Percentiles rank a stretch among this genome's conserved stretches.
Conservation (phyloP, 2,797 vertebrate species). For the Bryconaethiops microstoma region DNA sequence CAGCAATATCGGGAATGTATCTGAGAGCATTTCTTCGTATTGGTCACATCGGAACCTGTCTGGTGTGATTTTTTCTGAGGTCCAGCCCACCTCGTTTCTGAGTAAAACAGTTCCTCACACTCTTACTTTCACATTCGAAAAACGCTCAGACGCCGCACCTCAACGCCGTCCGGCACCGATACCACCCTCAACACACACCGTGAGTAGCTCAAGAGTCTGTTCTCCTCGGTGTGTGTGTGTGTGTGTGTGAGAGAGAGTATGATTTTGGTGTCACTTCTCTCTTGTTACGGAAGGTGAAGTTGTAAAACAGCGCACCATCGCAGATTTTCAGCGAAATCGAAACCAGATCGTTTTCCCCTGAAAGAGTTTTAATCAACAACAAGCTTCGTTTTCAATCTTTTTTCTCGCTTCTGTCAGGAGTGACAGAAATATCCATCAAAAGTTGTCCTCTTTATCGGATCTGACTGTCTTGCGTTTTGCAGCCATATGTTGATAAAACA, state of each 20-base stretch:
- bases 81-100: not conserved
- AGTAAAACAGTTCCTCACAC: not conserved
- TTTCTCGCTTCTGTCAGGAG: not conserved
- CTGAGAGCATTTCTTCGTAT: not conserved
- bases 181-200: not conserved
- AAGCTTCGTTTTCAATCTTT: not conserved
- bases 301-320: not conserved
- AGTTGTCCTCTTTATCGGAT: not conserved
- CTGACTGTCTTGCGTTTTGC: not conserved
- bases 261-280: too few relatives aligned
- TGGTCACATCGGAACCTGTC: not conserved
- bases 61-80: not conserved
- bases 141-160: not conserved
- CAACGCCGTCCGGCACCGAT: too few relatives aligned
- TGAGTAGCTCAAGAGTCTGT: not conserved
- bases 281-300: not conserved
- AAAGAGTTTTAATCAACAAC: not conserved
- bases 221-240: not conserved
- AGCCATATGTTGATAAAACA: too few relatives aligned
- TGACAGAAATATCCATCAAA: not conserved
- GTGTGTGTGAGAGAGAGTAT: not conserved
- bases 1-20: too few relatives aligned
- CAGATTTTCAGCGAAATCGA: constrained; percentile 7
- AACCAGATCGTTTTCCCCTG: not conserved
- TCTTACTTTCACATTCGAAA: constrained; percentile 39